Base-by-base conservation (phyloP, 2,888 invertebrate genomes). In the Drosophila vallismaia region DNA sequence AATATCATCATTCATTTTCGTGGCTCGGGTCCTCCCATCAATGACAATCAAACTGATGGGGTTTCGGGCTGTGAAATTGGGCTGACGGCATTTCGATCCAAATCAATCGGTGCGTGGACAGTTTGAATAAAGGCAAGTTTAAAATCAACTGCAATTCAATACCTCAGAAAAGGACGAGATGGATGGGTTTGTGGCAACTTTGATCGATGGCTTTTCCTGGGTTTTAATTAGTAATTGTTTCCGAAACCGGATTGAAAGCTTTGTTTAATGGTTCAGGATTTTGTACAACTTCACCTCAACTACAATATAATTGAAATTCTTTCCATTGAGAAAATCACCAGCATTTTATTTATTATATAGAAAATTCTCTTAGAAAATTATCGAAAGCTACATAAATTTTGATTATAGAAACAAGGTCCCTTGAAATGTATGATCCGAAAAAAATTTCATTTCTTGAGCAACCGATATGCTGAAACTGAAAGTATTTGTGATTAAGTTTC, bases 1-100 rank as follows among this genome's bases (percentile, higher is more conserved):
- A 29, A 44, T 52, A 42, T 48, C 45, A 66, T 67, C 64, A 66
- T 48, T 66, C 54, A 64, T 67, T 66, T 53, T 53, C 53, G 40
- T 42, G 40, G 40, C 7, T 10, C 10, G 10, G 53, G 8, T 1
- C n/a, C 63, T 10, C 36, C 45, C 66, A 33, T 64, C 67, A 67
- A 42, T 48, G 67, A 67, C 67, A 66, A 67, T 67, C 67, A 40
- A 9, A 66, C 52, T 52, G 66, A 66, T 52, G 52, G 52, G 45
- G 52, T 31, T 38, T 52, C 51, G 45, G 45, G 52, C 24, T 38
- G 45, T 38, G 36, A 46, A 52, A 52, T 51, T 64, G 44, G 66
- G 52, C 45, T 50, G 63, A 44, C 40, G 57, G 29, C 19, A 14
- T 7, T 40, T 8, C 64, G 36, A 64, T 64, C 66, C 66, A 64